Evolutionary conservation across 2,888 invertebrate genomes (phyloP), one percentile per base, ranked within the genome.

Genomic region (Drosophila robusta): DNA sequence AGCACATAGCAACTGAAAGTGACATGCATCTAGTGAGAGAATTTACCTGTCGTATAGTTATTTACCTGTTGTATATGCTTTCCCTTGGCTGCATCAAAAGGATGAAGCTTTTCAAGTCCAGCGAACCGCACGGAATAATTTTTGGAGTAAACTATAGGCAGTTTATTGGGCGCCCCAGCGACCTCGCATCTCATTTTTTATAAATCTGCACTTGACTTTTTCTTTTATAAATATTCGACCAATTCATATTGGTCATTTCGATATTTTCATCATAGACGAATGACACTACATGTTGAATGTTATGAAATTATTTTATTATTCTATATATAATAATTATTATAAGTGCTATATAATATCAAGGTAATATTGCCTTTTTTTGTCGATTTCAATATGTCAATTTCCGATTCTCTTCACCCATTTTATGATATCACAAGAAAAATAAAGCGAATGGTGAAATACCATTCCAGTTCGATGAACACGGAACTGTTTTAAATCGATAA

Each of bases 51-150:
- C 4, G 34, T 9, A 38, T 32, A 9, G 34, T 7, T 7, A 36
- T 49, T 67, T 49, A 95, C 95, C 93, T 94, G 93, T 80, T 95
- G 94, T 75, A 98, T 94, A 89, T 95, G 94, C 68, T 95, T 95
- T 95, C 98, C 98, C 93, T 98, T 98, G 74, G 95, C 94, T 0
- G 97, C 94, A 93, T 98, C 98, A 91, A 98, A 98, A 0, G 97
- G 95, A 93, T 98, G 98, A 11, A 97, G 93, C 90, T 95, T 96
- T 91, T 98, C 97, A 64, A 98, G 92, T 11, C 97, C 97, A 87
- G 94, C 93, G 91, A 97, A 96, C 32, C 94, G 94, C 34, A 98
- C 97, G 90, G 97, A 96, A 91, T 98, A 98, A 58, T 95, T 94
- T 14, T 94, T 93, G 70, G 95, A 93, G 90, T 97, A 98, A 2